A percentile compares a stretch with the other conserved stretches of the same genome.
Conservation (phyloP, 2,113 vertebrate genomes). For the Pachyramphus minor region DNA sequence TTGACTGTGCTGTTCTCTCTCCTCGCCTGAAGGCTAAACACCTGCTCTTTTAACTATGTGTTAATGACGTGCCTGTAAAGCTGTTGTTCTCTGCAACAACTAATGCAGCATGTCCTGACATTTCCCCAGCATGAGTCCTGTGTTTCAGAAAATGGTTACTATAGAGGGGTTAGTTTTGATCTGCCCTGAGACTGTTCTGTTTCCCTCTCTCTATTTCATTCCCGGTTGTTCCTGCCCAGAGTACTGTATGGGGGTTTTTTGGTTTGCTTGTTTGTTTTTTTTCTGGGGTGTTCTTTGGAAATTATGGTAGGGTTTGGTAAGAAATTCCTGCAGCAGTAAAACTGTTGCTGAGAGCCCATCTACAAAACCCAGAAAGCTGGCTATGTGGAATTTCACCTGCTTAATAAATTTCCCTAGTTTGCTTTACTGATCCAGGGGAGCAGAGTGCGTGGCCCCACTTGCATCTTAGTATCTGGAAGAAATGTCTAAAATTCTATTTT, state of each 20-base stretch:
- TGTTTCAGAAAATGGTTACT: background rate
- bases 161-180: background rate
- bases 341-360: background rate
- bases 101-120: background rate
- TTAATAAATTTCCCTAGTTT: background rate
- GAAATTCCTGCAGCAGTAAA: background rate
- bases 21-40: background rate
- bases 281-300: background rate
- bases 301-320: background rate
- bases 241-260: background rate
- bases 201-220: background rate
- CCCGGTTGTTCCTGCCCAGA: background rate
- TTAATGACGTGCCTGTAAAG: background rate
- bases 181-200: background rate
- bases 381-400: background rate
- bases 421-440: background rate
- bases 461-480: accelerated
- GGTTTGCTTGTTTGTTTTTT: background rate
- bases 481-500: background rate
- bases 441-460: too few relatives aligned
- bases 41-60: background rate
- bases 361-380: background rate
- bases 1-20: background rate
- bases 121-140: background rate
- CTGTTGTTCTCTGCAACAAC: background rate